Percentiles rank a stretch among this genome's conserved stretches.
phyloP scores from a whole-genome alignment of 2,888 invertebrate genomes.

The Zaprionus bogoriensis region DNA sequence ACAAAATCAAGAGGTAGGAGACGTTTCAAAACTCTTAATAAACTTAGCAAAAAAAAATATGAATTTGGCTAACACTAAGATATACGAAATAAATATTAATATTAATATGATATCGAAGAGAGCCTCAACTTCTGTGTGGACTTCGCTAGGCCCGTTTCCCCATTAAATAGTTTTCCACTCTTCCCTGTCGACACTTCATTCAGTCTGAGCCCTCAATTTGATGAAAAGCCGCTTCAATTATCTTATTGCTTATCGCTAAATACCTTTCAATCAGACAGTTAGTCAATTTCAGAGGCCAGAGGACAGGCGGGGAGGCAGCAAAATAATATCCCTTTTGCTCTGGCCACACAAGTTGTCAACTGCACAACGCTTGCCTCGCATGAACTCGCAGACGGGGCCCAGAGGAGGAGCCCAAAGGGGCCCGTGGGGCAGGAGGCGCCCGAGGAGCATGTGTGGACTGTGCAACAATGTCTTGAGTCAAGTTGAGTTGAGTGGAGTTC shows the following conservation, averaged over 20 bases:
- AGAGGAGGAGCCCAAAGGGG: too few relatives aligned
- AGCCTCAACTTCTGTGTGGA: too few relatives aligned
- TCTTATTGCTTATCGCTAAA: constrained; percentile 28
- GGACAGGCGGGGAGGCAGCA: not conserved
- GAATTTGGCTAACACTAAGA: too few relatives aligned
- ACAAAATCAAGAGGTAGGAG: too few relatives aligned
- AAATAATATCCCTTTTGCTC: not conserved
- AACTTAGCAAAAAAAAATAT: too few relatives aligned
- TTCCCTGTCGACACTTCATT: not conserved
- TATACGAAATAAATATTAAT: too few relatives aligned
- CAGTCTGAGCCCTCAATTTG: not conserved
- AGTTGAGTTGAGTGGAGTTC: not conserved
- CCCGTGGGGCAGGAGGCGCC: too few relatives aligned
- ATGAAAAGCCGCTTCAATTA: not conserved
- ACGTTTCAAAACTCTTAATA: too few relatives aligned
- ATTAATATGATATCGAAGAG: too few relatives aligned
- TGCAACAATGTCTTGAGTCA: constrained; percentile 59
- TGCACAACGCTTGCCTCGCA: constrained; percentile 42
- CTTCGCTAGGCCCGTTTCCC: too few relatives aligned
- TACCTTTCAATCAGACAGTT: constrained; percentile 33
- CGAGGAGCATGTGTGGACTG: constrained; percentile 9
- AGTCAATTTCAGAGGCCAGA: constrained; percentile 10
- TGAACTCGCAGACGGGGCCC: too few relatives aligned
- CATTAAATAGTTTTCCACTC: too few relatives aligned
- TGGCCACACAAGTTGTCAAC: constrained; percentile 57